Percentiles rank a stretch among this genome's conserved stretches.
These are phyloP conservation scores for Garrulus glandarius DNA, from an alignment of 2,797 vertebrate genomes.

Conservation along the genomic window DNA sequence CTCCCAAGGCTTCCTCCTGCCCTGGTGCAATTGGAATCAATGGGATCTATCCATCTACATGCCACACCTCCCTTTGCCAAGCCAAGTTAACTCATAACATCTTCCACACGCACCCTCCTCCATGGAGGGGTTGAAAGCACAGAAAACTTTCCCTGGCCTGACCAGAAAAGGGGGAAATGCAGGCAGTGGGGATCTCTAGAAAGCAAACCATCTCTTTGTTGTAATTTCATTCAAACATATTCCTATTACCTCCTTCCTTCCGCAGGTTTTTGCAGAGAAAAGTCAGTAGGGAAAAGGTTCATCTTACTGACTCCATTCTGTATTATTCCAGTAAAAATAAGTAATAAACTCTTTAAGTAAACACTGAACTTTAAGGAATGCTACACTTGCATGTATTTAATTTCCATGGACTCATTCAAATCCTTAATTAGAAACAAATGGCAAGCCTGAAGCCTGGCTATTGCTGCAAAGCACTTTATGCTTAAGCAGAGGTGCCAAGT, in stretches of 20 bases:
- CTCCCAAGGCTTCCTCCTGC: not conserved
- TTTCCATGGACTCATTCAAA: constrained; percentile 36
- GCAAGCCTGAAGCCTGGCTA: not conserved
- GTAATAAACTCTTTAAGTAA: constrained; percentile 61
- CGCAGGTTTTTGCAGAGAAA: not conserved
- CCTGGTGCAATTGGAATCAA: fast-evolving
- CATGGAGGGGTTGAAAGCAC: not conserved
- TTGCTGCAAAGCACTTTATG: not conserved
- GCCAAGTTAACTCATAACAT: not conserved
- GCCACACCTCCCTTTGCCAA: not conserved
- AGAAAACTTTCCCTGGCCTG: not conserved
- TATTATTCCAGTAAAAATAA: constrained; percentile 65
- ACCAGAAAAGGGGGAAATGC: not conserved
- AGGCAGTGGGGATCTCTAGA: not conserved
- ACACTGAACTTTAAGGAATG: constrained; percentile 34
- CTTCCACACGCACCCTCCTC: not conserved
- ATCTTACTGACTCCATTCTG: constrained; percentile 38
- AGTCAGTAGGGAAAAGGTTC: constrained; percentile 7
- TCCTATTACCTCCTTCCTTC: constrained; percentile 31
- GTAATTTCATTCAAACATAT: constrained; percentile 53
- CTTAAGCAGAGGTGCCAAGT: not conserved
- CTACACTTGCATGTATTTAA: constrained; percentile 50
- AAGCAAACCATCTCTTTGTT: constrained; percentile 14
- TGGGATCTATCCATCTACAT: not conserved
- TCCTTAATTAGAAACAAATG: constrained; percentile 64